A percentile compares a stretch with the other conserved stretches of the same genome.
Evolutionary conservation across 2,113 vertebrate species (phyloP).

Genomic region (Proterorhinus semilunaris): DNA sequence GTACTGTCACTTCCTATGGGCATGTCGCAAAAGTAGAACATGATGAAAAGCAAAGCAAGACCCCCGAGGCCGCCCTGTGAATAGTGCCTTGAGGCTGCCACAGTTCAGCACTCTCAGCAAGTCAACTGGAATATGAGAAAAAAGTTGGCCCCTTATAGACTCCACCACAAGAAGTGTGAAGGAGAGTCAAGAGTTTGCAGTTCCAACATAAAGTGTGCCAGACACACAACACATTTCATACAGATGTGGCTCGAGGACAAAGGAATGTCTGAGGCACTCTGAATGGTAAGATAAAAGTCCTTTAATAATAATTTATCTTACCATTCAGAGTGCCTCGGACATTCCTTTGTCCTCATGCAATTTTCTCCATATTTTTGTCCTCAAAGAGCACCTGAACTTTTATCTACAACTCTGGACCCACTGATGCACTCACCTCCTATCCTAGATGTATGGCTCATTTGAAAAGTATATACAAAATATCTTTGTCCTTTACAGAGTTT

Average conservation of each 20-base stretch:
- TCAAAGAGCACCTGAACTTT: no score
- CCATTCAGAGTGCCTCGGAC: no score
- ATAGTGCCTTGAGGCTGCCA: conserved; percentile 55
- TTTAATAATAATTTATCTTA: no score
- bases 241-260: no score
- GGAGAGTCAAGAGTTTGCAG: conserved; percentile 14
- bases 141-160: conserved; percentile 11
- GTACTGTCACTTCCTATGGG: conserved; percentile 59
- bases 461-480: neutral
- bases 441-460: neutral
- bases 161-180: conserved; percentile 16
- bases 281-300: no score
- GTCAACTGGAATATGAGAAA: conserved; percentile 43
- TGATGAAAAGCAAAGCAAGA: conserved; percentile 71
- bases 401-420: no score
- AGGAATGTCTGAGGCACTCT: no score
- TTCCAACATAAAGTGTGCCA: neutral
- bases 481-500: neutral
- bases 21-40: conserved; percentile 51
- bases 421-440: no score
- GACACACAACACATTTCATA: neutral
- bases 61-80: conserved; percentile 56
- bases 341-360: no score
- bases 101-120: conserved; percentile 65
- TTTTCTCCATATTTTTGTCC: no score